Evolutionary conservation across 1,140 invertebrate species (phyloP), one percentile per base, ranked within the genome.

Genomic region (Dendrolimus kikuchii): DNA sequence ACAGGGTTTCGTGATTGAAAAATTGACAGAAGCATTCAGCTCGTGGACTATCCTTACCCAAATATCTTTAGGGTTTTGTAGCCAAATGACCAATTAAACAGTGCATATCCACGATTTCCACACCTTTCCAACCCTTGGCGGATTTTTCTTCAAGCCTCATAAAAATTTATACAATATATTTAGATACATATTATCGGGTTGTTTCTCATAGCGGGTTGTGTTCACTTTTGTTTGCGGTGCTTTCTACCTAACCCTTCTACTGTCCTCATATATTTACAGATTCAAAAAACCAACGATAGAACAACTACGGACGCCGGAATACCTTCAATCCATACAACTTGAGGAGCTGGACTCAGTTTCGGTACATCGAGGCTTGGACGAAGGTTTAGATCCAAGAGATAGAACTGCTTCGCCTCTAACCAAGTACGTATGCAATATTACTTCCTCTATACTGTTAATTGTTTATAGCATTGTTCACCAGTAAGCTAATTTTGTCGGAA

Each of bases 301-400:
- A 51, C 79, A 89, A 7, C 77, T 95, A 4, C 85, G 90, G n/a
- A 94, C 92, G 0, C 55, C 89, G 0, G 92, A 94, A 46, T 93
- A 84, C 87, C 7, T 75, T 0, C 86, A 89, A 39, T 85, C 88
- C 1, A 67, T 89, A 0, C 85, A 86, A 44, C 67, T 83, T 38
- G 74, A 82, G 37, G 88, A 89, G 23, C 62, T 89, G 6, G 92
- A 93, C 62, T 81, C 89, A 0, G 89, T 95, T 9, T 91, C 92
- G 0, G 89, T 95, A 36, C 92, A 94, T 73, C 85, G 92, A 7
- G 93, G 93, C 2, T 66, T 94, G 1, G 93, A 93, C 60, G 92
- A 93, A 68, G 88, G 72, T 37, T 43, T 90, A n/a, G 88, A 89
- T 51, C 68, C 73, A 5, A 50, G 10, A 4, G 70, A 74, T 9